Evolutionary conservation across 2,113 vertebrate species (phyloP).

Genomic region (zebrafish (Danio rerio)): DNA sequence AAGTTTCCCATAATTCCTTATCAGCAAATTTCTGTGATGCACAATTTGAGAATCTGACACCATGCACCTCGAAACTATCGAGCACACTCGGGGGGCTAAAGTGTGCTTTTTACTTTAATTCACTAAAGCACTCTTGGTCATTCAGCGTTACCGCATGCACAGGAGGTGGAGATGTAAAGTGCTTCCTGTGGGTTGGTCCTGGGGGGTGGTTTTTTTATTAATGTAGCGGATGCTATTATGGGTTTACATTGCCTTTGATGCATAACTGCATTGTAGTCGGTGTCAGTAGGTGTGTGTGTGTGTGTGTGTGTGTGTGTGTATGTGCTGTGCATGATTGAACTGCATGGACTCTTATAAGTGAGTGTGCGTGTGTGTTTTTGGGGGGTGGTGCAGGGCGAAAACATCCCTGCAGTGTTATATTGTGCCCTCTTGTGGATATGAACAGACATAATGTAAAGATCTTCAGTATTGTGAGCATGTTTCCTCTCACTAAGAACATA

Average conservation of each 20-base stretch:
- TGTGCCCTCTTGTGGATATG: constrained; percentile 68
- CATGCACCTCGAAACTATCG: neutral
- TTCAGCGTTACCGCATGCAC: neutral
- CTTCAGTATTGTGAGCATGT: neutral
- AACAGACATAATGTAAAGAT: constrained; percentile 34
- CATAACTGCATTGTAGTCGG: constrained; percentile 8
- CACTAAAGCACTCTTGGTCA: neutral
- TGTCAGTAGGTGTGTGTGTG: constrained; percentile 22
- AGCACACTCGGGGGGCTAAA: neutral
- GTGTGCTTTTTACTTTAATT: constrained; percentile 7
- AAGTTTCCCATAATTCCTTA: neutral
- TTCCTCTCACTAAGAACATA: too few relatives aligned
- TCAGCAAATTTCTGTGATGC: neutral
- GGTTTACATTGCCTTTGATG: constrained; percentile 31
- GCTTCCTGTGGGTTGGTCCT: constrained; percentile 17
- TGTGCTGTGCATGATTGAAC: too few relatives aligned
- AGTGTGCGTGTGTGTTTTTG: neutral
- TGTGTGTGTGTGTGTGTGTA: neutral
- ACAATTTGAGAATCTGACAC: neutral
- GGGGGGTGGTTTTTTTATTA: constrained; percentile 10
- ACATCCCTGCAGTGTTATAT: constrained; percentile 39
- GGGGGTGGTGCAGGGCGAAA: constrained; percentile 2
- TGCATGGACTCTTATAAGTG: neutral
- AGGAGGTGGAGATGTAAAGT: constrained; percentile 25
- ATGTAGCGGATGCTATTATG: constrained; percentile 33